Evolutionary conservation across 2,113 vertebrate genomes (phyloP), one percentile per base, ranked within the genome.

Genomic region (Cynopterus brachyotis): DNA sequence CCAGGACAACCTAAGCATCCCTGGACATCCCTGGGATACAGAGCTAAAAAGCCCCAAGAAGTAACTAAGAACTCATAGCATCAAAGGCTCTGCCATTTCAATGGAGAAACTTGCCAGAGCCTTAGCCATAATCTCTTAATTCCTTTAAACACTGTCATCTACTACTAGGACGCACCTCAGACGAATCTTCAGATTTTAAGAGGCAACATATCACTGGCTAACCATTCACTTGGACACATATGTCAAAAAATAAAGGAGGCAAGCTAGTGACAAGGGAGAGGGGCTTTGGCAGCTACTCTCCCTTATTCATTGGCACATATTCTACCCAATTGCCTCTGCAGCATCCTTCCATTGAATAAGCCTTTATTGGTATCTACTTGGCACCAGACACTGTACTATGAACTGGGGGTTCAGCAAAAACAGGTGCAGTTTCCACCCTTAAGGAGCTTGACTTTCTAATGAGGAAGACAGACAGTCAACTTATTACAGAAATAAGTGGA

Each of bases 371-470:
- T 42, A 9, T 19, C 26, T 13, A 0, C 19, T 40, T 86, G 19
- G 84, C 0, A 0, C 42, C 35, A 57, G 78, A 50, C 7, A 0
- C 15, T 50, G 7, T 28, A 6, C 72, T 9, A 16, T 2, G 0
- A 9, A 6, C 70, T 37, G 67, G 16, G 53, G 55, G 55, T 6
- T 6, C 57, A 35, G 80, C 35, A 69, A 64, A 91, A 72, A 30
- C 72, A 91, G 78, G 28, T 47, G 4, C 30, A 30, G 16, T 66
- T 66, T 67, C 81, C 75, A 26, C 57, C 66, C 22, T 78, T 5
- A 0, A n/a, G 60, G 47, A 55, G 15, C 60, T 73, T 2, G 2
- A 4, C 24, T 19, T 84, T 80, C 67, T 60, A 22, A 24, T 22
- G 40, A 91, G 6, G 45, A 92, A 90, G 50, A 7, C 10, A 57